Conservation (phyloP, 2,797 vertebrate genomes). For the Sparus aurata region DNA sequence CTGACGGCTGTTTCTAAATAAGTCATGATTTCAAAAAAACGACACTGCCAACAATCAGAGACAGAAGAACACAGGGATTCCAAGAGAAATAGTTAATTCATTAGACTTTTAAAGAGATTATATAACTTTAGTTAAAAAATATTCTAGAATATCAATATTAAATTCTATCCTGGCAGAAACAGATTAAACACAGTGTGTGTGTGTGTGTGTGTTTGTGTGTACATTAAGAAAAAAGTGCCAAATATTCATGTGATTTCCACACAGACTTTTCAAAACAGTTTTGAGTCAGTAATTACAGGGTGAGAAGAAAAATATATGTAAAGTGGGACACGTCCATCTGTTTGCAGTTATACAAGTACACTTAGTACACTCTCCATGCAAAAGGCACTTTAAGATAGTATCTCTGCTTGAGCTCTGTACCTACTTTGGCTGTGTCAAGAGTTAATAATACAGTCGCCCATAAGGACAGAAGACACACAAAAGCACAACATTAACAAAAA, state of each 20-base stretch:
- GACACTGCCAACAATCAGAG: neutral
- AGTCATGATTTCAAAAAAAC: constrained; percentile 30
- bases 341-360: neutral
- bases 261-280: neutral
- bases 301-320: neutral
- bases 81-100: neutral
- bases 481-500: neutral
- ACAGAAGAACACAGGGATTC: neutral
- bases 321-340: neutral
- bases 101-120: too few relatives aligned
- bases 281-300: neutral
- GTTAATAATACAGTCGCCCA: neutral
- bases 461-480: neutral
- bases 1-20: constrained; percentile 11
- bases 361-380: neutral
- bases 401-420: neutral
- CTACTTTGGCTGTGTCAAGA: neutral
- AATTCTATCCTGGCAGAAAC: too few relatives aligned
- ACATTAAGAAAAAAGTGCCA: too few relatives aligned
- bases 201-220: too few relatives aligned
- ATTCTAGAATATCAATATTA: too few relatives aligned
- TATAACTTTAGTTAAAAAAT: too few relatives aligned
- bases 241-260: too few relatives aligned
- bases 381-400: neutral
- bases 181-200: too few relatives aligned